Percentiles rank a stretch among this genome's conserved stretches.
These are phyloP conservation scores for Syngnathus acus DNA, from an alignment of 2,797 vertebrate genomes.

Conservation along the genomic window DNA sequence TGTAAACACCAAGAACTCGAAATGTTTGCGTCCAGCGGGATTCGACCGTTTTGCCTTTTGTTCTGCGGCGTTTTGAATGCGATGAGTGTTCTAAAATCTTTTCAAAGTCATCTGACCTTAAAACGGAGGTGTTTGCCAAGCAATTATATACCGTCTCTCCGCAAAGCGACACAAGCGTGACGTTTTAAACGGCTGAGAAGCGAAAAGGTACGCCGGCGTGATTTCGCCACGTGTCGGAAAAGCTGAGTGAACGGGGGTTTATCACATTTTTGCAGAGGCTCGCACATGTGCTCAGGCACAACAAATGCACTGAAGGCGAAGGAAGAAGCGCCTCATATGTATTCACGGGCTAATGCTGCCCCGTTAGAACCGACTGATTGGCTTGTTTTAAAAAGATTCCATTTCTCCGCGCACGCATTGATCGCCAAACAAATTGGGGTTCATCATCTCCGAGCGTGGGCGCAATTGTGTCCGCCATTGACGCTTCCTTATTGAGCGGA, in stretches of 20 bases:
- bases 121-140: slow-evolving; percentile 68
- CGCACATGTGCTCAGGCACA: slow-evolving; percentile 36
- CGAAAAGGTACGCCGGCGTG: slow-evolving; percentile 59
- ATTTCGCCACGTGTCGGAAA: slow-evolving; percentile 57
- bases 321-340: slow-evolving; percentile 9
- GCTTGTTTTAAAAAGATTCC: slow-evolving; percentile 33
- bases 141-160: slow-evolving; percentile 64
- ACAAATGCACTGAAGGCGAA: slow-evolving; percentile 24
- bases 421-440: slow-evolving; percentile 38
- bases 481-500: slow-evolving; percentile 28
- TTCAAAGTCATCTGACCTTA: slow-evolving; percentile 68
- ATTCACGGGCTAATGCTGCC: slow-evolving; percentile 20
- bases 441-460: slow-evolving; percentile 40
- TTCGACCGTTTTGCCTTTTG: slow-evolving; percentile 42
- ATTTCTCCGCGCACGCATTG: slow-evolving; percentile 19
- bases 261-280: slow-evolving; percentile 55
- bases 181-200: slow-evolving; percentile 63
- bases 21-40: slow-evolving; percentile 20
- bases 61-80: slow-evolving; percentile 61
- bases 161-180: slow-evolving; percentile 59
- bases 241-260: slow-evolving; percentile 57
- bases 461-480: slow-evolving; percentile 28
- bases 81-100: slow-evolving; percentile 65
- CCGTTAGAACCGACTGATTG: slow-evolving; percentile 42
- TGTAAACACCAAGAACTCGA: background rate